Evolutionary conservation across 2,113 vertebrate genomes (phyloP), one percentile per base, ranked within the genome.

Genomic region (Oceanodroma tethys): DNA sequence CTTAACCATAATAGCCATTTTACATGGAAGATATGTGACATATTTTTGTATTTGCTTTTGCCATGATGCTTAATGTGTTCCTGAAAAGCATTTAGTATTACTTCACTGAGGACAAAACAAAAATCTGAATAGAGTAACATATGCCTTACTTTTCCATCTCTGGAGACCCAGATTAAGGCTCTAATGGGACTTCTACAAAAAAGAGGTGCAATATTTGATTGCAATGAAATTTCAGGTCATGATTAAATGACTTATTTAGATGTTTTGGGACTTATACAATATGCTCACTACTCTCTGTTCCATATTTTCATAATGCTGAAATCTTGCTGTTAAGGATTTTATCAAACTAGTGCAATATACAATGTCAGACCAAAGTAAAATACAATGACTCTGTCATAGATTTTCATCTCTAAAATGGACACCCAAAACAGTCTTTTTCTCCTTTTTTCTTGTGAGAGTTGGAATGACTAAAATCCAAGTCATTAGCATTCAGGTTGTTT

Each of bases 401-500:
- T 85, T 60, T 71, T 55, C 4, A 30, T 72, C 36, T 84, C 45
- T 75, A 65, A 67, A 91, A 82, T 42, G 56, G 66, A 80, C 48
- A 86, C 3, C 8, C 13, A 55, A 47, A 65, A 21, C 32, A 71
- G 27, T 16, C 3, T 60, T 78, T 92, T 66, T 40, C 12, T 55
- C 30, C 6, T 70, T 78, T 87, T 84, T 73, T 43, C 25, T 68
- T 85, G 16, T 87, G 60, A 85, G 45, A 56, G 87, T 59, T 90
- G 9, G 14, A 83, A 81, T 60, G 6, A 84, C 42, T 86, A 72
- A 95, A 88, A 84, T 47, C 13, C n/a, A 84, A 95, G 48, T 73
- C 62, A 96, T 95, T 96, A 96, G n/a, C 78, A 94, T 93, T 95
- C 91, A 81, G 38, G 89, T 94, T 95, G 91, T 96, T 97, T 97